Evolutionary conservation across 2,113 vertebrate species (phyloP).

Genomic region (Xenus cinereus): DNA sequence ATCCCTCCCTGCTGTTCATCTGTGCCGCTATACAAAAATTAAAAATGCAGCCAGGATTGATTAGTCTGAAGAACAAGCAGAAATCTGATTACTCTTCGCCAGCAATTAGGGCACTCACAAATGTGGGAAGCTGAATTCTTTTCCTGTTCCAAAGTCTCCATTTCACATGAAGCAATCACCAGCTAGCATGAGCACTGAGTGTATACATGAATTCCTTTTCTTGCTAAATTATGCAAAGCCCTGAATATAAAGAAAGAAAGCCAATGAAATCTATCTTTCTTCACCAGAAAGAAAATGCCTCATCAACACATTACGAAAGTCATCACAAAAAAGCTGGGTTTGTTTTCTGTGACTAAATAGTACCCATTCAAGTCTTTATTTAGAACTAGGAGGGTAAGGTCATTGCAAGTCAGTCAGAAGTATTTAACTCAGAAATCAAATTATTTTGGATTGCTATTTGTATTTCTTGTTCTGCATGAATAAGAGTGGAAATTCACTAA

Average conservation of each 20-base stretch:
- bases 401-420: neutral
- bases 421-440: neutral
- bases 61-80: neutral
- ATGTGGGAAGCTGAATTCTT: neutral
- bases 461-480: neutral
- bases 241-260: neutral
- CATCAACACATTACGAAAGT: neutral
- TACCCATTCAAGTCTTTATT: neutral
- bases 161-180: neutral
- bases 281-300: neutral
- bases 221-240: neutral
- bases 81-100: neutral
- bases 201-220: neutral
- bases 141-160: neutral
- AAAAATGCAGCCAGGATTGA: neutral
- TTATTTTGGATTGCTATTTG: neutral
- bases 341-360: neutral
- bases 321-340: neutral
- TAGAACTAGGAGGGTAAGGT: neutral
- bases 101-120: neutral
- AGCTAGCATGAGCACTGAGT: neutral
- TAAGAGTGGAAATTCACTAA: neutral
- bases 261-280: neutral
- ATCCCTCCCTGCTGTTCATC: neutral
- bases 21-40: neutral